Percentiles rank a stretch among this genome's conserved stretches.
Conservation (phyloP, 2,113 vertebrate species). For the Mustelus asterias region DNA sequence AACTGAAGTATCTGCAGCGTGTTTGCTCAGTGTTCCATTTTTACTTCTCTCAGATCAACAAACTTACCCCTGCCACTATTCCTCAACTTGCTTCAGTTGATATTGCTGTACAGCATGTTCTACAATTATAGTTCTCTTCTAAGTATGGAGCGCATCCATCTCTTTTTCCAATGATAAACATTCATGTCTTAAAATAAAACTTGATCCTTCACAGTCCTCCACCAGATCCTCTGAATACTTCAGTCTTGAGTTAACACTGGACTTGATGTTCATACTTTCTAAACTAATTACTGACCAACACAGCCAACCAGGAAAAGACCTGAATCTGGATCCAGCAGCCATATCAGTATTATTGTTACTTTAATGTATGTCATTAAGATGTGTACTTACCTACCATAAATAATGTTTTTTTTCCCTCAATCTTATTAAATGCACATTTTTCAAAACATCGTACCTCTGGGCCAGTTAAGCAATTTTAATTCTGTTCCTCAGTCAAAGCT, state of each 20-base stretch:
- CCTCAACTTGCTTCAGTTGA: background rate
- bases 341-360: background rate
- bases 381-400: background rate
- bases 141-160: background rate
- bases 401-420: background rate
- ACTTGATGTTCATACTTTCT: background rate
- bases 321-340: background rate
- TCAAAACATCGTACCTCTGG: background rate
- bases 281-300: background rate
- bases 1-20: background rate
- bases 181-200: background rate
- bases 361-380: background rate
- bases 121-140: background rate
- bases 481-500: background rate
- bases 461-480: background rate
- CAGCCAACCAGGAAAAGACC: background rate
- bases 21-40: background rate
- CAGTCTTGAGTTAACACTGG: background rate
- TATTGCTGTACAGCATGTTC: background rate
- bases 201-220: background rate
- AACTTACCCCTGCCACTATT: background rate
- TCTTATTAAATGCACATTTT: background rate
- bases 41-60: background rate
- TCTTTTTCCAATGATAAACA: background rate
- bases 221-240: background rate